Percentiles rank a stretch among this genome's conserved stretches.
phyloP scores from a whole-genome alignment of 1,140 invertebrate species.

The Bilobella aurantiaca region DNA sequence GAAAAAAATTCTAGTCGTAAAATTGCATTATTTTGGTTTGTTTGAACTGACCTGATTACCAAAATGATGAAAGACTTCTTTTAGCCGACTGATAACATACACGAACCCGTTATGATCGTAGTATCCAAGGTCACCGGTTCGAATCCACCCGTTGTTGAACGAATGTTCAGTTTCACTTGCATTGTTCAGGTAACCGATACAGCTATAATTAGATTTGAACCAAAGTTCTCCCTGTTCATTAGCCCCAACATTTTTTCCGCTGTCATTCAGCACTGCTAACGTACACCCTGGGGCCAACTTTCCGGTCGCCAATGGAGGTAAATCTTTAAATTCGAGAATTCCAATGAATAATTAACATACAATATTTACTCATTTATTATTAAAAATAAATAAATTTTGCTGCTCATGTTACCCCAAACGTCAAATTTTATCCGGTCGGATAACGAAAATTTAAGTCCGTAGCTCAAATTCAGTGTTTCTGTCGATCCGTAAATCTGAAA shows the following conservation, averaged over 20 bases:
- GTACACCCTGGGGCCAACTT: neutral
- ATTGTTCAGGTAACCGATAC: neutral
- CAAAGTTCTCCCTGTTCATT: constrained; percentile 10
- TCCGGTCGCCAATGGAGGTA: neutral
- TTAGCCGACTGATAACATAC: constrained; percentile 36
- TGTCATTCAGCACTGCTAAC: neutral
- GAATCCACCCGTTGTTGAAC: constrained; percentile 32
- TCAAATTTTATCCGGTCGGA: too few relatives aligned
- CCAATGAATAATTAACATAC: too few relatives aligned
- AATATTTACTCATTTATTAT: too few relatives aligned
- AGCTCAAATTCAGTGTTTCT: neutral
- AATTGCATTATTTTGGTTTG: constrained; percentile 20
- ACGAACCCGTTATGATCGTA: constrained; percentile 36
- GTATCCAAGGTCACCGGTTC: constrained; percentile 36
- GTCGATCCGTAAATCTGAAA: neutral
- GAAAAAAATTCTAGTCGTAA: too few relatives aligned
- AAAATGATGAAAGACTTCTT: constrained; percentile 36
- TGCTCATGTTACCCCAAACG: too few relatives aligned
- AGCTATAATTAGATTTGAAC: neutral
- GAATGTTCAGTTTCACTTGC: neutral
- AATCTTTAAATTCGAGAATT: neutral
- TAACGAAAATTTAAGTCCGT: neutral
- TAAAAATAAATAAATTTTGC: too few relatives aligned
- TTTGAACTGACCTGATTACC: constrained; percentile 24
- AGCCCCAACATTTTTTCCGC: neutral